Conservation (phyloP, 1,140 invertebrate genomes). For the Harpegnathos saltator region DNA sequence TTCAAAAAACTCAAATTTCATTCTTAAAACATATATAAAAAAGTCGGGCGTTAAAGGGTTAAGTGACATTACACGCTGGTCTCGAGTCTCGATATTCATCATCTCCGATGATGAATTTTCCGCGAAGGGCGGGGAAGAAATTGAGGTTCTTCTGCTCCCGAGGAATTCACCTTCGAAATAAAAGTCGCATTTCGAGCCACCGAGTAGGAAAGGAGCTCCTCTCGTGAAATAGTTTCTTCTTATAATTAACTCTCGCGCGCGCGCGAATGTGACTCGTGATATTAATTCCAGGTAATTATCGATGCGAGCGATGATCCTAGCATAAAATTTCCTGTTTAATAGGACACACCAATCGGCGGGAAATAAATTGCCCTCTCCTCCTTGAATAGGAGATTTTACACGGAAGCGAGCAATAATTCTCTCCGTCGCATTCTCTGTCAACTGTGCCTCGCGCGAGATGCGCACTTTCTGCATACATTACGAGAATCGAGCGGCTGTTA, state of each 20-base stretch:
- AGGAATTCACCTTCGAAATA: background rate
- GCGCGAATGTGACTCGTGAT: conserved; percentile 21
- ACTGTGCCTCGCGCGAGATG: background rate
- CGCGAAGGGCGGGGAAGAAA: background rate
- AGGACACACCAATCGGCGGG: conserved; percentile 12
- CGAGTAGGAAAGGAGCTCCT: background rate
- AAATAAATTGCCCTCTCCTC: conserved; percentile 37
- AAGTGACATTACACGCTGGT: no score
- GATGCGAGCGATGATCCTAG: conserved; percentile 3
- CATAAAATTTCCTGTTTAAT: conserved; percentile 50
- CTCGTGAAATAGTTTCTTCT: conserved; percentile 15
- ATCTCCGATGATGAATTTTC: background rate
- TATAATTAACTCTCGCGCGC: conserved; percentile 38
- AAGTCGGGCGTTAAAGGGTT: no score
- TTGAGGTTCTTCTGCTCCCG: background rate
- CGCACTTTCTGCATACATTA: conserved; percentile 26
- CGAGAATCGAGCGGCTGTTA: background rate
- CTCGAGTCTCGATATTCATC: no score
- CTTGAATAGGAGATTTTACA: conserved; percentile 39
- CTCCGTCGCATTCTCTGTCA: background rate
- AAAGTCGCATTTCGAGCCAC: background rate
- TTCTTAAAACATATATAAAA: no score
- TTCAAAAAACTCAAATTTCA: no score
- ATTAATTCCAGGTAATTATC: conserved; percentile 40
- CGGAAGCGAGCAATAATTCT: conserved; percentile 44